Conservation (phyloP, 2,888 invertebrate species). For the Endomychus coccineus region DNA sequence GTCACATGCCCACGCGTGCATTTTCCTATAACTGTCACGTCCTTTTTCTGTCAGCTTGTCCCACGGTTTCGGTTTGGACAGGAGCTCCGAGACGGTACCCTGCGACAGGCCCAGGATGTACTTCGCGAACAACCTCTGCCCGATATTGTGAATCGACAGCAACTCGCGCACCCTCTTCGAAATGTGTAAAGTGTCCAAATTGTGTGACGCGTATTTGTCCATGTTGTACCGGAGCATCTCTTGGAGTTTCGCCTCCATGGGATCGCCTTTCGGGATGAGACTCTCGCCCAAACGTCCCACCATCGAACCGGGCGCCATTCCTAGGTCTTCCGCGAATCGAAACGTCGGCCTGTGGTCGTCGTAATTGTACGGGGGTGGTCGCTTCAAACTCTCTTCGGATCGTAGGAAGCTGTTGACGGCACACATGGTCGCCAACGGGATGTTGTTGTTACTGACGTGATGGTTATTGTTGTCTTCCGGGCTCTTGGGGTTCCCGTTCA, state of each 20-base stretch:
- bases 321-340: conserved; percentile 77
- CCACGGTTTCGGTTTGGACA: conserved; percentile 99
- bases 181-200: conserved; percentile 91
- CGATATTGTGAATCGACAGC: conserved; percentile 94
- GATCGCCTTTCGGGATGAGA: conserved; percentile 85
- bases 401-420: conserved; percentile 42
- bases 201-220: conserved; percentile 91
- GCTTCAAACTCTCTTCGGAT: conserved; percentile 46
- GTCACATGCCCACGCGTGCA: conserved; percentile 99
- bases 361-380: conserved; percentile 67
- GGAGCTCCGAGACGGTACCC: conserved; percentile 95
- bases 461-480: conserved; percentile 49
- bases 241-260: conserved; percentile 87
- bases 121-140: conserved; percentile 96
- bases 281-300: conserved; percentile 82
- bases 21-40: conserved; percentile 96
- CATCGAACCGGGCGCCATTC: conserved; percentile 72
- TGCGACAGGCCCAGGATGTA: conserved; percentile 95
- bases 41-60: conserved; percentile 99
- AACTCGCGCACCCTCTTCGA: conserved; percentile 88
- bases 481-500: conserved; percentile 49
- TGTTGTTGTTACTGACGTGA: conserved; percentile 47
- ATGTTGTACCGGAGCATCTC: conserved; percentile 93
- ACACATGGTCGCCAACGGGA: conserved; percentile 46
- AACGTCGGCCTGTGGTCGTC: conserved; percentile 74